A percentile compares a stretch with the other conserved stretches of the same genome.
These are phyloP conservation scores for Eupithecia inturbata DNA, from an alignment of 2,888 invertebrate species.

Conservation along the genomic window DNA sequence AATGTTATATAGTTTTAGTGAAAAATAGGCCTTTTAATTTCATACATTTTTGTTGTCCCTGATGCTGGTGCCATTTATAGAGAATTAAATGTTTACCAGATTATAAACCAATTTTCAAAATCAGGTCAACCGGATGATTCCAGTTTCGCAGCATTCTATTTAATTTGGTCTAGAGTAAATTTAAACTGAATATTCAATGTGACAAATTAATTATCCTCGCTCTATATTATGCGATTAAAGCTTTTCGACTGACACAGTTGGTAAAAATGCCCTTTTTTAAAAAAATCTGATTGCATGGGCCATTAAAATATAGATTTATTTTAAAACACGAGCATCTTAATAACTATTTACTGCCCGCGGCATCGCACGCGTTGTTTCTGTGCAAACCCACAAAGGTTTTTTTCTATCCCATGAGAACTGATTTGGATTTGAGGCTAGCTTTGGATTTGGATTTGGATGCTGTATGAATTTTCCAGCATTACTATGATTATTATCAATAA, in stretches of 20 bases:
- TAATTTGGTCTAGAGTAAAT: conserved; percentile 7
- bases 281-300: not conserved
- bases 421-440: no score
- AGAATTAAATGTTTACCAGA: not conserved
- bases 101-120: not conserved
- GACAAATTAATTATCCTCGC: conserved; percentile 23
- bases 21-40: not conserved
- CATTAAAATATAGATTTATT: no score
- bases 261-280: not conserved
- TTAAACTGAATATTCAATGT: conserved; percentile 11
- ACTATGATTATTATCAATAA: no score
- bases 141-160: not conserved
- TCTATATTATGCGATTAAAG: conserved; percentile 18
- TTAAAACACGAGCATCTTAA: no score
- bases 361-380: no score
- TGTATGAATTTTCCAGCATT: no score
- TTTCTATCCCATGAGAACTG: no score
- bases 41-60: not conserved
- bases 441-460: no score
- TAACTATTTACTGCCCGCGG: no score
- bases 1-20: no score
- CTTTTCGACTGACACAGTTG: conserved; percentile 3
- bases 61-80: not conserved
- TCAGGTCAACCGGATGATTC: conserved; percentile 2
- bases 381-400: no score